A percentile compares a stretch with the other conserved stretches of the same genome.
Conservation (phyloP, 2,888 invertebrate species). For the Sisyra nigra region DNA sequence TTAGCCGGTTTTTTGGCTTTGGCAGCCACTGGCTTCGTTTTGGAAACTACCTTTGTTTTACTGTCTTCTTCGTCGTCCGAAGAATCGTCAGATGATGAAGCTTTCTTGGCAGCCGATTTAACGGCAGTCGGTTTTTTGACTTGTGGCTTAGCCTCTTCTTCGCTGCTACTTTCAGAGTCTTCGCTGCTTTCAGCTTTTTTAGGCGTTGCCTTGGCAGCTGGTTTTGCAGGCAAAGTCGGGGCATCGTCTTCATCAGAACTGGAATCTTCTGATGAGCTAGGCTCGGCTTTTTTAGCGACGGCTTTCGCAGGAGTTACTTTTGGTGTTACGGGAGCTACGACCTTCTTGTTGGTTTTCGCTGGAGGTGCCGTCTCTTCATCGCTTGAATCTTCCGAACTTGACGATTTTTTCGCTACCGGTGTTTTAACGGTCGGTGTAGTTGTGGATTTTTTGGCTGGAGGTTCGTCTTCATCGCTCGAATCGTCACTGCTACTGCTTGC, state of each 20-base stretch:
- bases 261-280: constrained; percentile 18
- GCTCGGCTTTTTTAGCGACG: constrained; percentile 15
- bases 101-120: constrained; percentile 10
- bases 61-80: constrained; percentile 13
- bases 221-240: constrained; percentile 22
- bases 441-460: constrained; percentile 11
- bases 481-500: constrained; percentile 8
- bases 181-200: constrained; percentile 26
- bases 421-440: constrained; percentile 9
- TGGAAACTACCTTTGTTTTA: constrained; percentile 14
- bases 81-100: constrained; percentile 7
- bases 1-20: constrained; percentile 16
- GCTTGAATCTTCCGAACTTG: constrained; percentile 14
- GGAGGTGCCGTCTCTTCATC: constrained; percentile 15
- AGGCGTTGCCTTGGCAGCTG: constrained; percentile 18
- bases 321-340: constrained; percentile 10
- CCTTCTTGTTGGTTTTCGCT: constrained; percentile 13
- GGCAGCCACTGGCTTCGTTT: constrained; percentile 11
- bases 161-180: constrained; percentile 22
- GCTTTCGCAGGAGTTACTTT: constrained; percentile 10
- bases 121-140: constrained; percentile 12
- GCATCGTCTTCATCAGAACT: constrained; percentile 26
- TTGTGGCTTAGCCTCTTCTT: constrained; percentile 11
- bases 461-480: constrained; percentile 6
- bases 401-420: constrained; percentile 7